Conservation (phyloP, 2,797 vertebrate species). For the Austrolebias charrua region DNA sequence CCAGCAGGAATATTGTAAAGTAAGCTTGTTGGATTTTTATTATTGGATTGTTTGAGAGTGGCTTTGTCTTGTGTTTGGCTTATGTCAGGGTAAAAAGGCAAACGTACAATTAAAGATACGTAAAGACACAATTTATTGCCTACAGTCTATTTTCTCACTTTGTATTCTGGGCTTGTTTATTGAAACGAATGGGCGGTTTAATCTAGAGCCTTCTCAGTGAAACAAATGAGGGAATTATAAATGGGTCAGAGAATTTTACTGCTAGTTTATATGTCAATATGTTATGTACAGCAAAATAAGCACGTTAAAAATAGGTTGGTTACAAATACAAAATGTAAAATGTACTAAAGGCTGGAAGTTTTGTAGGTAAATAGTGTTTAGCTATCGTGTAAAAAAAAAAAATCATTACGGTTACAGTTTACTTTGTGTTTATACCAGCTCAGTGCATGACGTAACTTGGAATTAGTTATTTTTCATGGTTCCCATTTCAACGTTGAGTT, state of each 20-base stretch:
- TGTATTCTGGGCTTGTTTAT: conserved; percentile 39
- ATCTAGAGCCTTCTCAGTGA: conserved; percentile 42
- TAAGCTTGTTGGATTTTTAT: conserved; percentile 31
- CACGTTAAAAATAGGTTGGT: conserved; percentile 29
- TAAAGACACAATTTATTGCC: conserved; percentile 47
- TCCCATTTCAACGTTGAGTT: too few relatives aligned
- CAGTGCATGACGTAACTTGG: neutral
- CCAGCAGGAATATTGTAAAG: conserved; percentile 62
- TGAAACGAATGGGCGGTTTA: conserved; percentile 32
- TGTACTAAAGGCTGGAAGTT: neutral
- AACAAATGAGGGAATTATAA: conserved; percentile 54
- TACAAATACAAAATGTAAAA: conserved; percentile 10
- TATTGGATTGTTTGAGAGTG: conserved; percentile 16
- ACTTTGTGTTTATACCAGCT: conserved; percentile 9
- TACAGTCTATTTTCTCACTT: conserved; percentile 39
- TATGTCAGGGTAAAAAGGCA: neutral
- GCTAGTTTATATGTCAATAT: conserved; percentile 29
- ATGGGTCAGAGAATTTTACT: conserved; percentile 53
- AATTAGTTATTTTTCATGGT: conserved; percentile 11
- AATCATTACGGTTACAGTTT: neutral
- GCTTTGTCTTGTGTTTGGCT: conserved; percentile 8
- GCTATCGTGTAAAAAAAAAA: neutral
- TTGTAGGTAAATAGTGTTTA: neutral
- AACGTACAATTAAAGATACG: conserved; percentile 43
- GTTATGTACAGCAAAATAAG: conserved; percentile 37